Base-by-base conservation (phyloP, 2,113 vertebrate species). In the Gasterosteus aculeatus region DNA sequence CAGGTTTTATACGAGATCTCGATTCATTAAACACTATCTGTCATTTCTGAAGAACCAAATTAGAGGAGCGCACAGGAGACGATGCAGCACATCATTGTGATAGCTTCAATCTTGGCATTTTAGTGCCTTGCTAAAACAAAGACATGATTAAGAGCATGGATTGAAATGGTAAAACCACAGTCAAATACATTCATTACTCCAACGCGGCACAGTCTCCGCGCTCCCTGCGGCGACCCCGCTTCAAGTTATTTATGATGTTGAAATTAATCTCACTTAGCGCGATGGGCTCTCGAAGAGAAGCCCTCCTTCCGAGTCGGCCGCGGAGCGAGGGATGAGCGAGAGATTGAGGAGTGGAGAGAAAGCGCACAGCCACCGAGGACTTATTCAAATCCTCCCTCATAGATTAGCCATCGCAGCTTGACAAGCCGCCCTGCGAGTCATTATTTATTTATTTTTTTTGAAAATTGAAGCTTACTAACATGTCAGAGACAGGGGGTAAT, bases 331-430 rank as follows among this genome's bases (percentile, higher is more conserved):
- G 88, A 89, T 89, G 88, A 89, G 87, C 64, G 87, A 56, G 78
- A 89, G 87, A 90, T 82, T 87, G 86, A 92, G 87, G 71, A 85
- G 81, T 79, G 69, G 73, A 84, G 87, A 80, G 83, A 74, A 82
- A 79, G 81, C 14, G 66, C 68, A 44, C 75, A 81, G 82, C 82
- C 82, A 77, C 82, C 49, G 41, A 93, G 90, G 90, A 93, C 72
- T 93, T 94, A 94, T 94, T 94, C 92, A 95, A 95, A 95, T 94
- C 93, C 92, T 88, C 77, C 91, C 90, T 92, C 85, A 82, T 88
- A 94, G 94, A 95, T 95, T 94, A 94, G 92, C 89, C 85, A 92
- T 92, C 89, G 84, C 88, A 82, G 85, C 85, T 90, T 93, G 93
- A 94, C 93, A 93, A 94, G 90, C 90, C 85, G 81, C 91, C 93